A percentile compares a stretch with the other conserved stretches of the same genome.
Conservation (phyloP, 1,140 invertebrate genomes). For the Leguminivora glycinivorella region DNA sequence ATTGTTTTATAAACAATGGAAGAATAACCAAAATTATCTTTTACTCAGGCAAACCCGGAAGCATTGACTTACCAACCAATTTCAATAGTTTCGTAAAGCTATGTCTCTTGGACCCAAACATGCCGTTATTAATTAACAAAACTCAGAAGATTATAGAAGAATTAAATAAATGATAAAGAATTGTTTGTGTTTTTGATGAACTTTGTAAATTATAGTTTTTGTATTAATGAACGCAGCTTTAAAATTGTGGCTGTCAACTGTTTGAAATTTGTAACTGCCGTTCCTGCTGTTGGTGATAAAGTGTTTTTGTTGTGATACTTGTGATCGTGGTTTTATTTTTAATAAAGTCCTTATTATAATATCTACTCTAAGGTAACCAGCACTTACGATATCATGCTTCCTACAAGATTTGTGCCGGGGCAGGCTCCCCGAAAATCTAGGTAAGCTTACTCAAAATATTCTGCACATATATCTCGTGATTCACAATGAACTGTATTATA, state of each 20-base stretch:
- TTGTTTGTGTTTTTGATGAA: background rate
- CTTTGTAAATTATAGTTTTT: too few relatives aligned
- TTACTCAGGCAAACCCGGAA: slow-evolving; percentile 36
- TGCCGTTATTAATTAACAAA: slow-evolving; percentile 60
- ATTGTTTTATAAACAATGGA: too few relatives aligned
- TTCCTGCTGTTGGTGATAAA: background rate
- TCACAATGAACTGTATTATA: background rate
- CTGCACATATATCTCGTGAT: background rate
- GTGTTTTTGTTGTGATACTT: background rate
- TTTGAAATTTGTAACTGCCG: slow-evolving; percentile 29
- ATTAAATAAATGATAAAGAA: background rate
- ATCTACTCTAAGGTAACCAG: background rate
- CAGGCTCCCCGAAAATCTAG: slow-evolving; percentile 56
- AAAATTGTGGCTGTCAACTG: background rate
- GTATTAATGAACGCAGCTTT: background rate
- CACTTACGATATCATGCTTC: slow-evolving; percentile 39
- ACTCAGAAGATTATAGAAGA: slow-evolving; percentile 53
- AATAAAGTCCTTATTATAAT: slow-evolving; percentile 9
- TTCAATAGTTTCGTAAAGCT: slow-evolving; percentile 63
- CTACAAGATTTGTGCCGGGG: slow-evolving; percentile 47
- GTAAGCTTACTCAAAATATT: slow-evolving; percentile 38
- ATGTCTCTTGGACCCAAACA: slow-evolving; percentile 66
- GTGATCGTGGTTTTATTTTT: background rate
- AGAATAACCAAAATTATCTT: too few relatives aligned
- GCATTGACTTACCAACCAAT: slow-evolving; percentile 37